phyloP scores from a whole-genome alignment of 2,113 vertebrate genomes.

The Heterochromis multidens region DNA sequence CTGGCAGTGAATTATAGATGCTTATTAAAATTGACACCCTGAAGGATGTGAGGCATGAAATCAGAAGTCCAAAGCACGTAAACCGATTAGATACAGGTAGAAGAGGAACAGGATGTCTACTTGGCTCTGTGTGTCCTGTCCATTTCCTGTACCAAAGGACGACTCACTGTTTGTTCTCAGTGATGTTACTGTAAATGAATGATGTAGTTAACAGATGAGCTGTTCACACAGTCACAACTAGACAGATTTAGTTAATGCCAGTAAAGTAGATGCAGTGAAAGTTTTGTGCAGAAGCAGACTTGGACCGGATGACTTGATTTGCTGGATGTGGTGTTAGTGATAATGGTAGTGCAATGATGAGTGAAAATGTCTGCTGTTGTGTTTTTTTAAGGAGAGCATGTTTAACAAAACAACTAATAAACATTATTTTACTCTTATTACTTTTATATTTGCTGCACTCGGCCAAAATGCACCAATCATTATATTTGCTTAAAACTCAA shows the following conservation, averaged over 20 bases:
- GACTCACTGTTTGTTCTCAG: slow-evolving; percentile 1
- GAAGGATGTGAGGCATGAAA: not conserved
- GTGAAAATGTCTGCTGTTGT: not conserved
- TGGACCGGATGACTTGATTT: not conserved
- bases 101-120: not conserved
- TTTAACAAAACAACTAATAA: not conserved
- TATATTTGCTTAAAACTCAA: not conserved
- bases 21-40: slow-evolving; percentile 6
- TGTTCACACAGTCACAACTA: not conserved
- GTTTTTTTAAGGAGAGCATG: no score
- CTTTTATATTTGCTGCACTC: not conserved
- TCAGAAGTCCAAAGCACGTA: not conserved
- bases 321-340: not conserved
- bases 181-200: not conserved
- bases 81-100: slow-evolving; percentile 9
- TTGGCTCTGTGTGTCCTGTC: not conserved
- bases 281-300: not conserved
- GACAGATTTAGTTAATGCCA: not conserved
- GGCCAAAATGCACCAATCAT: not conserved
- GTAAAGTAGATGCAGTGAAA: not conserved
- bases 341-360: not conserved
- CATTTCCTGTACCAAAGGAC: not conserved
- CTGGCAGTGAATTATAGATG: not conserved
- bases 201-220: not conserved
- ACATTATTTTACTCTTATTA: not conserved